A percentile compares a stretch with the other conserved stretches of the same genome.
Conservation (phyloP, 2,797 vertebrate species). For the Sebastes elongatus region DNA sequence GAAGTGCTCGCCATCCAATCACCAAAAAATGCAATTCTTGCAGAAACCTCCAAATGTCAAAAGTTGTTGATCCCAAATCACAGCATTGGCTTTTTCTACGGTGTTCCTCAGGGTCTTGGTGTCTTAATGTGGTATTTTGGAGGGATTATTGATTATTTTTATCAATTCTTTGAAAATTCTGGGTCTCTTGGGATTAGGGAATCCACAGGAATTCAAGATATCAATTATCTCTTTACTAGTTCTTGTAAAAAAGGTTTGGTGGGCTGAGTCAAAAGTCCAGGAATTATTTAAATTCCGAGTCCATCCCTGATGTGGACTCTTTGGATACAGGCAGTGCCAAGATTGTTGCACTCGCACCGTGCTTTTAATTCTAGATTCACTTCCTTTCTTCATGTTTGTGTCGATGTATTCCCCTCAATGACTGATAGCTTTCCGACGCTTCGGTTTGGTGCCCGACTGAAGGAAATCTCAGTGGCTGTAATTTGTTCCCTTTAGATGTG, state of each 20-base stretch:
- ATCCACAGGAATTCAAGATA: fast-evolving
- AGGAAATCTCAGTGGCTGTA: constrained; percentile 48
- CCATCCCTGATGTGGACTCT: background rate
- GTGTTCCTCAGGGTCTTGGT: too few relatives aligned
- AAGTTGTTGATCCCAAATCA: too few relatives aligned
- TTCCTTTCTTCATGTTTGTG: constrained; percentile 8
- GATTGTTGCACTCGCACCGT: background rate
- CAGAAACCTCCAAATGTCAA: fast-evolving
- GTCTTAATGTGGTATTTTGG: too few relatives aligned
- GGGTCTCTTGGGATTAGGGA: too few relatives aligned
- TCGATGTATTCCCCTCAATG: constrained; percentile 30
- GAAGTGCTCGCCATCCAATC: fast-evolving
- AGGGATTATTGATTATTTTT: fast-evolving
- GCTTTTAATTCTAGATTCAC: constrained; percentile 9
- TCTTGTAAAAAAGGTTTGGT: background rate
- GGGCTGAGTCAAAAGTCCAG: background rate
- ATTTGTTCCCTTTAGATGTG: constrained; percentile 56
- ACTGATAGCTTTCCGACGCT: constrained; percentile 42
- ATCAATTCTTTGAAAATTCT: too few relatives aligned
- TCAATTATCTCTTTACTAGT: fast-evolving
- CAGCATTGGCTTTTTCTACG: too few relatives aligned
- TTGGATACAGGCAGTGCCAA: background rate
- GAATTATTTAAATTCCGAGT: background rate
- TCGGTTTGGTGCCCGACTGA: constrained; percentile 33
- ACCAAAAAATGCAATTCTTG: too few relatives aligned